A percentile compares a stretch with the other conserved stretches of the same genome.
These are phyloP conservation scores for rat (Rattus norvegicus) DNA, from an alignment of 2,113 vertebrate genomes.

Conservation along the genomic window DNA sequence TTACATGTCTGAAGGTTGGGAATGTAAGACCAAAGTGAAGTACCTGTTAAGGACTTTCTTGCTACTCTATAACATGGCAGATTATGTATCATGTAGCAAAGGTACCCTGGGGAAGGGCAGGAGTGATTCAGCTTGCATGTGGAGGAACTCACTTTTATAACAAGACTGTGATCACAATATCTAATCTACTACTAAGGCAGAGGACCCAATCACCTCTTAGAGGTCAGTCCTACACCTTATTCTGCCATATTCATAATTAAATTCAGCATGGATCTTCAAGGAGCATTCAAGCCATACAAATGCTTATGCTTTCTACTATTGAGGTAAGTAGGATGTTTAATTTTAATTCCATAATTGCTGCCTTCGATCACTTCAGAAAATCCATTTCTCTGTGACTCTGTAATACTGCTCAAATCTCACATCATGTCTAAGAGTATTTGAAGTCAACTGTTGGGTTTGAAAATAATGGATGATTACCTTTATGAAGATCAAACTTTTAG, in stretches of 20 bases:
- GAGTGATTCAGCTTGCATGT: not conserved
- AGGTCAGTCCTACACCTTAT: not conserved
- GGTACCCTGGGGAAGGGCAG: too few relatives aligned
- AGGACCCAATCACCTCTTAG: not conserved
- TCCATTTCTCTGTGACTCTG: constrained; percentile 11
- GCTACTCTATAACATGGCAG: not conserved
- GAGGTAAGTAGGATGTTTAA: not conserved
- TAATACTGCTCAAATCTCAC: not conserved
- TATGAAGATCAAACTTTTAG: not conserved
- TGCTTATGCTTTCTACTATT: not conserved
- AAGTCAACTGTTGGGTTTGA: not conserved
- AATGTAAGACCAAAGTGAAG: not conserved
- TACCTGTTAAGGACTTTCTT: not conserved
- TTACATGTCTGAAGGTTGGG: not conserved
- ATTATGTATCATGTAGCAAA: not conserved
- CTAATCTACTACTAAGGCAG: not conserved
- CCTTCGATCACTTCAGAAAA: constrained; percentile 35
- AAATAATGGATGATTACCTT: not conserved
- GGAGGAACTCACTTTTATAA: not conserved
- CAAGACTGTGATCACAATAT: not conserved
- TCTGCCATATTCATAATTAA: not conserved
- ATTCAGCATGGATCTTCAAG: not conserved
- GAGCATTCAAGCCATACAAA: not conserved
- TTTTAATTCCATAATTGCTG: not conserved
- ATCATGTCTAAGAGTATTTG: not conserved